Conservation (phyloP, 1,140 invertebrate genomes). For the Acromyrmex heyeri region DNA sequence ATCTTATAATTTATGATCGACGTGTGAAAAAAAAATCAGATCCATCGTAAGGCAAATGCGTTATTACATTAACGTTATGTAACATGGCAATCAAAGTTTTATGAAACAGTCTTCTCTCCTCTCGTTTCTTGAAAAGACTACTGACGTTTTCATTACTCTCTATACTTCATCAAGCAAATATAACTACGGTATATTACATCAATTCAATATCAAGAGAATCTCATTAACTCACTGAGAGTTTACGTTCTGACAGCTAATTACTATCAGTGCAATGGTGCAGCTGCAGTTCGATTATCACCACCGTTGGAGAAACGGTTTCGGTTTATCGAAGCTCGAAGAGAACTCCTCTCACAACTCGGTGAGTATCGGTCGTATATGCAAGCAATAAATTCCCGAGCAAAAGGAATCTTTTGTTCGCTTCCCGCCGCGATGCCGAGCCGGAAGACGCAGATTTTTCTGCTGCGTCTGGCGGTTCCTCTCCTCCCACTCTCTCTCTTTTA, state of each 20-base stretch:
- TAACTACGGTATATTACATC: not conserved
- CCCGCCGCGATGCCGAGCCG: not conserved
- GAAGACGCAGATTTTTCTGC: constrained; percentile 49
- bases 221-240: constrained; percentile 49
- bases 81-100: constrained; percentile 17
- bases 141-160: not conserved
- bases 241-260: constrained; percentile 55
- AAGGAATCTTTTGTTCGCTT: constrained; percentile 20
- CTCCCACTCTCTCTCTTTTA: not conserved
- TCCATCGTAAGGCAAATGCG: not conserved
- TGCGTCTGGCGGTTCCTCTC: not conserved
- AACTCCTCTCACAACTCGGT: constrained; percentile 14
- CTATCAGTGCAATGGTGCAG: constrained; percentile 5
- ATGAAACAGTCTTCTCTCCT: not conserved
- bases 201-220: constrained; percentile 48
- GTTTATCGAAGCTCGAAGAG: constrained; percentile 29
- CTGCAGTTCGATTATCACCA: constrained; percentile 39
- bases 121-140: not conserved
- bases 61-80: constrained; percentile 2
- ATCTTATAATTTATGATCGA: not conserved
- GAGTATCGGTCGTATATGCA: constrained; percentile 31
- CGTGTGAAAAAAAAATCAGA: not conserved
- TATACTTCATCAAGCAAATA: constrained; percentile 2
- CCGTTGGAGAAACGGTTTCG: not conserved
- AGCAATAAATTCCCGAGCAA: constrained; percentile 44